Conservation (phyloP, 2,113 vertebrate species). For the Tautogolabrus adspersus region DNA sequence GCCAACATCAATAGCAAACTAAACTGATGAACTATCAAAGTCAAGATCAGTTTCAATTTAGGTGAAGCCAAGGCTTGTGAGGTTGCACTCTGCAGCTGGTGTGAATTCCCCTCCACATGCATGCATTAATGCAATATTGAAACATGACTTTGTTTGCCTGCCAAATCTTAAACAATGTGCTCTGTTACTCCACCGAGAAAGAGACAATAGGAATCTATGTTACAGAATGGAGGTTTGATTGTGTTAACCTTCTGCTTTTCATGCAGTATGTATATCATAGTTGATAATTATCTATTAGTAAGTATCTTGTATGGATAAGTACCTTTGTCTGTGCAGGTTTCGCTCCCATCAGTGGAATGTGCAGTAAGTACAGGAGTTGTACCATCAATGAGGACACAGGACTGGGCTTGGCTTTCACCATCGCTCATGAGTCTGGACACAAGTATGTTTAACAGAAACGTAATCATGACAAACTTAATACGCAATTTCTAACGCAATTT, state of each 20-base stretch:
- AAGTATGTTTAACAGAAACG: constrained; percentile 86
- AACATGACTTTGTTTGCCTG: constrained; percentile 27
- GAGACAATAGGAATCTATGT: neutral
- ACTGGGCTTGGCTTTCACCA: constrained; percentile 96
- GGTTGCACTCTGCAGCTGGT: constrained; percentile 22
- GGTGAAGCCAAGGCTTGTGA: constrained; percentile 69
- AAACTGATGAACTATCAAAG: neutral
- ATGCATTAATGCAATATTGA: neutral
- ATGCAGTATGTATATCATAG: neutral
- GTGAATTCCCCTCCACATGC: constrained; percentile 47
- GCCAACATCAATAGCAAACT: constrained; percentile 7
- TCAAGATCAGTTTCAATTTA: constrained; percentile 57
- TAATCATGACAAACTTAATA: neutral
- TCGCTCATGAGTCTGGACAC: constrained; percentile 98
- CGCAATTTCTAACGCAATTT: neutral
- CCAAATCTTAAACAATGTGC: constrained; percentile 49
- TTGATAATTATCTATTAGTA: neutral
- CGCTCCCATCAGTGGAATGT: constrained; percentile 99
- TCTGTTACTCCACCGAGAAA: constrained; percentile 3
- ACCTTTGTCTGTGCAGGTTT: constrained; percentile 87
- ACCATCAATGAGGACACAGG: constrained; percentile 99
- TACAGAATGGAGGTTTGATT: neutral
- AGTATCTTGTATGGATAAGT: no score
- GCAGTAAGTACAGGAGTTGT: constrained; percentile 97
- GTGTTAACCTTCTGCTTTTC: neutral